Percentiles rank a stretch among this genome's conserved stretches.
phyloP scores from a whole-genome alignment of 1,140 invertebrate genomes.

The Musca domestica region DNA sequence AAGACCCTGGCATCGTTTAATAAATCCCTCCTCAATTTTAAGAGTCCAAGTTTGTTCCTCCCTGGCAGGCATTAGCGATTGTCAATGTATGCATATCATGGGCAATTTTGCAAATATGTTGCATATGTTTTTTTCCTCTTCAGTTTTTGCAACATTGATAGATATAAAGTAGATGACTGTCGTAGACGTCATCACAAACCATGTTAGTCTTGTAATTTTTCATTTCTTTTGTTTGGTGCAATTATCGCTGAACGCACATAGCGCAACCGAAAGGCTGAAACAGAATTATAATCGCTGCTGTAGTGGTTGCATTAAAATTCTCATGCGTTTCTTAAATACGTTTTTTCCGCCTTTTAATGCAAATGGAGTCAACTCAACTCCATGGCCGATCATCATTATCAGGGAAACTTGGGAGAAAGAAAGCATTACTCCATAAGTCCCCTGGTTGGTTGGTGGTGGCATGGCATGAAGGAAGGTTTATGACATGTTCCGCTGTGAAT shows the following conservation, averaged over 20 bases:
- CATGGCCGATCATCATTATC: no score
- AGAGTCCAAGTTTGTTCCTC: no score
- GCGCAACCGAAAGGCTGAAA: no score
- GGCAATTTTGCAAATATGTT: constrained; percentile 15
- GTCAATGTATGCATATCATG: no score
- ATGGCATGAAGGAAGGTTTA: background rate
- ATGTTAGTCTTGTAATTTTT: constrained; percentile 16
- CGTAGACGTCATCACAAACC: constrained; percentile 1
- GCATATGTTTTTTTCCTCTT: background rate
- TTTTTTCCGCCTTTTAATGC: constrained; percentile 14
- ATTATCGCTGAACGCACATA: constrained; percentile 14
- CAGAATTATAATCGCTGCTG: background rate
- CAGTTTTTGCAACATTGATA: no score
- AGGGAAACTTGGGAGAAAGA: no score
- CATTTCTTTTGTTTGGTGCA: background rate
- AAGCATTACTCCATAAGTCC: background rate
- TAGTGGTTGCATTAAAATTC: background rate
- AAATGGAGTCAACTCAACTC: background rate
- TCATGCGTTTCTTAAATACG: constrained; percentile 14
- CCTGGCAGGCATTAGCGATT: no score
- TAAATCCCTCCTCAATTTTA: no score
- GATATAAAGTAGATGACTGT: constrained; percentile 1
- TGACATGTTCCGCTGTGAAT: constrained; percentile 16
- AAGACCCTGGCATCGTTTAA: no score
- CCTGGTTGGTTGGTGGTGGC: background rate